Conservation (phyloP, 2,888 invertebrate genomes). For the Cremastinae sp. region DNA sequence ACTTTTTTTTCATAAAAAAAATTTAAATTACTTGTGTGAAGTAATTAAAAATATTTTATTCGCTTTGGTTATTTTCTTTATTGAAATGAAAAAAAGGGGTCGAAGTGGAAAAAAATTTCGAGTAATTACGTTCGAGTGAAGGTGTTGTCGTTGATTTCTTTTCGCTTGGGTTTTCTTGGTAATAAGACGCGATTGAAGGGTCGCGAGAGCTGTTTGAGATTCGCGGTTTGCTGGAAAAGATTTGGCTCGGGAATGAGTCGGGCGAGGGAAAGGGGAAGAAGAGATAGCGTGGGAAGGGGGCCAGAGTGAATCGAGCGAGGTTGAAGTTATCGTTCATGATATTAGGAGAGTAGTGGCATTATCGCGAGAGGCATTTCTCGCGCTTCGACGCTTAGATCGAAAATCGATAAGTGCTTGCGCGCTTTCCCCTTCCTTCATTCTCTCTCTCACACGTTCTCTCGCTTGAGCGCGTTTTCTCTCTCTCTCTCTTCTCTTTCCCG, state of each 20-base stretch:
- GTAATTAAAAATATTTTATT: too few relatives aligned
- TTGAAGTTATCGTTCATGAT: slow-evolving; percentile 72
- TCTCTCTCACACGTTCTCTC: background rate
- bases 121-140: background rate
- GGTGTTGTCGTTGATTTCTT: background rate
- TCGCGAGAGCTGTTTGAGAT: background rate
- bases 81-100: too few relatives aligned
- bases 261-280: too few relatives aligned
- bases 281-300: slow-evolving; percentile 22
- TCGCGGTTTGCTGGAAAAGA: slow-evolving; percentile 1
- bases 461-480: background rate
- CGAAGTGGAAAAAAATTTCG: slow-evolving; percentile 8
- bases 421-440: slow-evolving; percentile 12
- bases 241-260: slow-evolving; percentile 9
- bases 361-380: slow-evolving; percentile 67
- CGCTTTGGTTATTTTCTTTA: too few relatives aligned
- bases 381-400: slow-evolving; percentile 70
- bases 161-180: background rate
- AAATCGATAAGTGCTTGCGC: slow-evolving; percentile 60
- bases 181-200: slow-evolving; percentile 1
- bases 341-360: slow-evolving; percentile 70
- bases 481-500: slow-evolving; percentile 5
- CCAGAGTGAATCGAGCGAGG: slow-evolving; percentile 63
- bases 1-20: too few relatives aligned
- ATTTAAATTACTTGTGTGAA: too few relatives aligned